Evolutionary conservation across 2,888 invertebrate genomes (phyloP).

Genomic region (Platynereis dumerilii): DNA sequence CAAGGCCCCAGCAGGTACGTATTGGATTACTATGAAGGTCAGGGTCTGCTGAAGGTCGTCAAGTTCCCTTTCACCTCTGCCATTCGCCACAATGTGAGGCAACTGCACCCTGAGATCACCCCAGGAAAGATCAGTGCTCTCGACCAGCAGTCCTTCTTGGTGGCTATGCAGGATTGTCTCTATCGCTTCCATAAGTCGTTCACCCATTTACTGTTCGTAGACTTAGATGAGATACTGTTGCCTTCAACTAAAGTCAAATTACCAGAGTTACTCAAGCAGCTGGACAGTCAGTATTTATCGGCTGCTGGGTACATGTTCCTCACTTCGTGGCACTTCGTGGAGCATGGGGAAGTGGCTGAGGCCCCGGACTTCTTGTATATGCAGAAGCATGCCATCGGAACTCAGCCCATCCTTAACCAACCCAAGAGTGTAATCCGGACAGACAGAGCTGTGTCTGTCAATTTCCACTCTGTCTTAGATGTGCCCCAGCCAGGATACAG

Average conservation of each 20-base stretch:
- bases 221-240: conserved; percentile 27
- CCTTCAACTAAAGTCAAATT: conserved; percentile 7
- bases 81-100: conserved; percentile 21
- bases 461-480: conserved; percentile 22
- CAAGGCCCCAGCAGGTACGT: conserved; percentile 24
- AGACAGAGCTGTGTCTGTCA: conserved; percentile 18
- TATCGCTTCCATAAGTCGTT: conserved; percentile 20
- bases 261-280: not conserved
- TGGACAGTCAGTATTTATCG: not conserved
- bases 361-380: conserved; percentile 21
- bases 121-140: conserved; percentile 14
- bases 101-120: not conserved
- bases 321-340: conserved; percentile 31
- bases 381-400: conserved; percentile 20
- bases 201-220: conserved; percentile 19
- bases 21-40: conserved; percentile 24
- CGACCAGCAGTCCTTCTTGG: conserved; percentile 31
- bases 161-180: conserved; percentile 31
- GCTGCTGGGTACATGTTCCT: conserved; percentile 21
- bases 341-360: conserved; percentile 9
- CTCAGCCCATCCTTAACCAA: conserved; percentile 22
- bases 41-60: conserved; percentile 27
- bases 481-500: not conserved
- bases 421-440: conserved; percentile 24
- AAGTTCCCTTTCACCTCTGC: conserved; percentile 27